Base-by-base conservation (phyloP, 2,888 invertebrate genomes). In the Heliconius sara region DNA sequence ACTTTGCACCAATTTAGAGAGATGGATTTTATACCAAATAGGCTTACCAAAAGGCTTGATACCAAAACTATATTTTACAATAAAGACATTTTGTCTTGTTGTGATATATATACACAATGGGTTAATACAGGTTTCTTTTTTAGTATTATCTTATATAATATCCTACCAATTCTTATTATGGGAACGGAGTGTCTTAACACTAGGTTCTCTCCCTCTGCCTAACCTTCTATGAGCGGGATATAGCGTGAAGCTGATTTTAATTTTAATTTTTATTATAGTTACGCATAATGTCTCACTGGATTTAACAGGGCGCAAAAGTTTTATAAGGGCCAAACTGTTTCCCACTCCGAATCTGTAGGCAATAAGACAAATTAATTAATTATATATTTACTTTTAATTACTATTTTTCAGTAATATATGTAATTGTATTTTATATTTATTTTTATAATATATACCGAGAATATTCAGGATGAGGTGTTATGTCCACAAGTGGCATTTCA, bases 381-480 rank as follows among this genome's bases (percentile, higher is more conserved):
- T 43, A 77, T 3, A 19, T 9, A 25, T 43, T 47, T 47, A 19
- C 0, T 16, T 25, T 43, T 43, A 47, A 71, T 13, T 25, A 25
- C 25, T 70, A 43, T 2, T 70, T 70, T 12, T 25, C 16, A 68
- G 25, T 66, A 19, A 76, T 16, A 67, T 34, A 27, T 52, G 3
- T 57, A n/a, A 19, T 52, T 52, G 39, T 25, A 34, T 12, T n/a
- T 68, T 9, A 12, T 7, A 68, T 27, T 47, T 57, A 22, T 66
- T 13, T 10, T 39, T 9, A n/a, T 27, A 30, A 25, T 60, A 34
- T 5, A 65, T 80, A 92, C 93, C 93, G 90, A 7, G 91, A 89
- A 80, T 89, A 94, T 82, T 94, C 94, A 9, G 94, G 94, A 85
- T 94, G 94, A 3, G 93, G 90, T 6, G 87, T 89, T 63, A 94